Percentiles rank a stretch among this genome's conserved stretches.
Conservation (phyloP, 2,113 vertebrate genomes). For the Oriolus oriolus region DNA sequence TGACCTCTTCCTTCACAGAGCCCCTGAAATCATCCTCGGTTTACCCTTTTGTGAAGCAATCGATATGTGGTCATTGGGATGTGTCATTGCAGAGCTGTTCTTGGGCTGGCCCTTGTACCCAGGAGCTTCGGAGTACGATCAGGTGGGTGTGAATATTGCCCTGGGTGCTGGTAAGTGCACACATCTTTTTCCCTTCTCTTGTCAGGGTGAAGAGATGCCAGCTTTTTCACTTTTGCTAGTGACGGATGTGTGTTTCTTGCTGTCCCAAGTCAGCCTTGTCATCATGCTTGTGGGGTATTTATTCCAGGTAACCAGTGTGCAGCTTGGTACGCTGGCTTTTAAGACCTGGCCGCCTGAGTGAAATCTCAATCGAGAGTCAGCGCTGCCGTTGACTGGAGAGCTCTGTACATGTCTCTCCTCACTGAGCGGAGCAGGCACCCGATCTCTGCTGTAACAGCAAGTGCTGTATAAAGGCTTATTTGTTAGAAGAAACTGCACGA, state of each 20-base stretch:
- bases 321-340: neutral
- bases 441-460: neutral
- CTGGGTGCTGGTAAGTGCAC: neutral
- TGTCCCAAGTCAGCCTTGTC: neutral
- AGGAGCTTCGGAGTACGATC: conserved; percentile 95
- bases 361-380: neutral
- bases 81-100: conserved; percentile 97
- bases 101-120: conserved; percentile 98
- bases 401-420: neutral
- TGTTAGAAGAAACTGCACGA: neutral
- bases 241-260: neutral
- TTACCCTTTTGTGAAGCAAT: conserved; percentile 98
- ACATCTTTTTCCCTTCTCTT: neutral
- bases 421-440: neutral
- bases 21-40: conserved; percentile 98
- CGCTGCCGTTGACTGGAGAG: neutral
- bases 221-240: neutral
- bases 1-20: conserved; percentile 71
- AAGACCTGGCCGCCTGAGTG: neutral
- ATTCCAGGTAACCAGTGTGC: neutral
- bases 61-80: conserved; percentile 99
- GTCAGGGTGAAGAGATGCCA: neutral
- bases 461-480: conserved; percentile 4
- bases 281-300: neutral
- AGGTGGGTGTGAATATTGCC: conserved; percentile 74